Percentiles rank a stretch among this genome's conserved stretches.
Evolutionary conservation across 2,113 vertebrate genomes (phyloP).

Genomic region (Cebus imitator): DNA sequence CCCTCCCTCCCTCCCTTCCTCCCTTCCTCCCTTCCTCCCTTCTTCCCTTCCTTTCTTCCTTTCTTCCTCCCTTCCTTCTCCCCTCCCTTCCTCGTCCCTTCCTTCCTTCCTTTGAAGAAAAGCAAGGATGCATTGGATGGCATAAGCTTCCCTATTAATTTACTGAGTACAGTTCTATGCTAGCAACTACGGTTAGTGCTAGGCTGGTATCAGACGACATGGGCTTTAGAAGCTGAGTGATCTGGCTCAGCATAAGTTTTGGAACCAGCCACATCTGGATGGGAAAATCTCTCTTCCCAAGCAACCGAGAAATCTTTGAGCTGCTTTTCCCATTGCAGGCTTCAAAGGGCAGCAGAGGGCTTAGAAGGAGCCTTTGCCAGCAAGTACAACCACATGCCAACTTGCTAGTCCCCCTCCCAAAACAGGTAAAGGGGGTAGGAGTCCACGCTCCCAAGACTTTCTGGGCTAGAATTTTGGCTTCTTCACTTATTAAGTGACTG

Average conservation of each 20-base stretch:
- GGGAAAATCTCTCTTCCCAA: not conserved
- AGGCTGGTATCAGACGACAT: not conserved
- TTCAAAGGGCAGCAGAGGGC: not conserved
- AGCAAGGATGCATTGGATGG: not conserved
- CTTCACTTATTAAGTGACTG: not conserved
- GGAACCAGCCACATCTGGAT: not conserved
- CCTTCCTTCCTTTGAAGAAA: too few relatives aligned
- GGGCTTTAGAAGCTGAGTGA: not conserved
- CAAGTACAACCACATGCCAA: not conserved
- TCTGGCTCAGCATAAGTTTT: not conserved
- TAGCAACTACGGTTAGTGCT: not conserved
- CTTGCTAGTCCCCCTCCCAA: not conserved
- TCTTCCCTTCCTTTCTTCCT: fast-evolving
- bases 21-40: too few relatives aligned
- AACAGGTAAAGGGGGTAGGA: not conserved
- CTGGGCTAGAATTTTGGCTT: not conserved
- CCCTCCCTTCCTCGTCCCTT: too few relatives aligned
- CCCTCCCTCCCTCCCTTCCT: fast-evolving
- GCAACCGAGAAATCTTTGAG: not conserved
- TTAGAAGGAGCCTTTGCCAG: not conserved
- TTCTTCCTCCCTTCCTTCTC: too few relatives aligned
- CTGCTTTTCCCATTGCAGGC: not conserved
- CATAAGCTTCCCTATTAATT: not conserved
- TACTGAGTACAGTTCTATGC: not conserved
- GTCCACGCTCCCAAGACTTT: not conserved